Evolutionary conservation across 2,797 vertebrate species (phyloP), one percentile per base, ranked within the genome.

Genomic region (Anabacerthia variegaticeps): DNA sequence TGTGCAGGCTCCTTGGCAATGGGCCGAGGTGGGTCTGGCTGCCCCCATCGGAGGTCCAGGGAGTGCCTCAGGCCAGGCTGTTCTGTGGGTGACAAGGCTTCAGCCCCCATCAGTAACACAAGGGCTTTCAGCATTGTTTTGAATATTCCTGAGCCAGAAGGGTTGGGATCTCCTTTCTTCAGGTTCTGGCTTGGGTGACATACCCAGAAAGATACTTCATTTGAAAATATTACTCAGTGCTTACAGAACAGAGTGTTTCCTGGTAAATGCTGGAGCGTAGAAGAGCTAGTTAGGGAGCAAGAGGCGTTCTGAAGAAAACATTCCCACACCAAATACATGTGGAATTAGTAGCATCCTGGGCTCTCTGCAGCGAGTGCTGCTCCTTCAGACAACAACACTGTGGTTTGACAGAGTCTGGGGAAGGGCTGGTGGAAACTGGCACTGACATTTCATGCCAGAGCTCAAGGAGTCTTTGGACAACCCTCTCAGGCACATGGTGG

Each of bases 301-400:
- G 44, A 34, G 14, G 23, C 32, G 26, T 73, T 76, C 39, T 82
- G 65, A 80, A 54, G 34, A 75, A 74, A 73, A 48, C 8, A 4
- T 48, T 74, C 56, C 49, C 36, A 39, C 32, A 37, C n/a, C 51
- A 20, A 81, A 44, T 41, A 12, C 7, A 4, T 7, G 4, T 54
- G 58, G 54, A 89, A 72, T 85, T 71, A 65, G 22, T 30, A 12
- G 37, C 0, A 3, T 72, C 49, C 37, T 46, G 55, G 58, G 63
- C 48, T 76, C 15, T 14, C 21, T 56, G 73, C 43, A 28, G 36
- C 1, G 9, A 41, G 59, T 72, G 69, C 46, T 16, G 39, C 67
- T 85, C 2, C 2, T 61, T 36, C 0, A 1, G 17, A 14, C 14
- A 82, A 39, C 19, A 7, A 0, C n/a, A 19, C 0, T 0, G 46